phyloP scores from a whole-genome alignment of 2,888 invertebrate genomes.

The Ceraclea dissimilis region DNA sequence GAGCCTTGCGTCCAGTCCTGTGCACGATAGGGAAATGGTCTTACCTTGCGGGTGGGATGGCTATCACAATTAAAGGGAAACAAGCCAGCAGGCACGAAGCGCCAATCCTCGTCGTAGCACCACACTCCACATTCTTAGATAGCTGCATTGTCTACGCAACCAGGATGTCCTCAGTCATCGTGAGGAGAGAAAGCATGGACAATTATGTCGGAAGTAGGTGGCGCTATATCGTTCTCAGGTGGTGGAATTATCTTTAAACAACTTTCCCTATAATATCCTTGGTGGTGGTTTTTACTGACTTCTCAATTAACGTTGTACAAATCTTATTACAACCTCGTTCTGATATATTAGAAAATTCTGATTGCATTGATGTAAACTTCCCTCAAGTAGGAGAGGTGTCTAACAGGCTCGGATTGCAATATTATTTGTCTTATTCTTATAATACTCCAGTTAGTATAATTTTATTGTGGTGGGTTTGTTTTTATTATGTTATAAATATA shows the following conservation, averaged over 20 bases:
- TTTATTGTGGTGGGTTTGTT: too few species aligned
- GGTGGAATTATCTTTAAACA: too few species aligned
- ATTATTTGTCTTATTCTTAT: too few species aligned
- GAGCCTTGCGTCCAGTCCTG: slow-evolving; percentile 56
- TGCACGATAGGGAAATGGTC: slow-evolving; percentile 68
- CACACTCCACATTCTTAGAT: slow-evolving; percentile 86
- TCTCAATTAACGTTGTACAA: too few species aligned
- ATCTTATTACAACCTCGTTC: too few species aligned
- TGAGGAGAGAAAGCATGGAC: slow-evolving; percentile 71
- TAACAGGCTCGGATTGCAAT: too few species aligned
- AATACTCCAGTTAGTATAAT: too few species aligned
- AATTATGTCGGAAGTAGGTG: slow-evolving; percentile 84
- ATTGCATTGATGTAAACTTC: too few species aligned
- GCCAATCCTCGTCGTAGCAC: slow-evolving; percentile 78
- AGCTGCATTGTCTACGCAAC: slow-evolving; percentile 77
- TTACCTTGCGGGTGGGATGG: slow-evolving; percentile 71
- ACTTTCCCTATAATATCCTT: not conserved
- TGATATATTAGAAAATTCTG: too few species aligned
- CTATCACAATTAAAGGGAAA: slow-evolving; percentile 66
- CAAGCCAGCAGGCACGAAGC: slow-evolving; percentile 71
- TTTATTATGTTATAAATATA: too few species aligned
- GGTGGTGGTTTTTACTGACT: not conserved
- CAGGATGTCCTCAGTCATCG: slow-evolving; percentile 77
- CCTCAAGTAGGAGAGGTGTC: too few species aligned
- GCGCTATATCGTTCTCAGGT: not conserved